Evolutionary conservation across 2,888 invertebrate genomes (phyloP).

Genomic region (Andrena haemorrhoa): DNA sequence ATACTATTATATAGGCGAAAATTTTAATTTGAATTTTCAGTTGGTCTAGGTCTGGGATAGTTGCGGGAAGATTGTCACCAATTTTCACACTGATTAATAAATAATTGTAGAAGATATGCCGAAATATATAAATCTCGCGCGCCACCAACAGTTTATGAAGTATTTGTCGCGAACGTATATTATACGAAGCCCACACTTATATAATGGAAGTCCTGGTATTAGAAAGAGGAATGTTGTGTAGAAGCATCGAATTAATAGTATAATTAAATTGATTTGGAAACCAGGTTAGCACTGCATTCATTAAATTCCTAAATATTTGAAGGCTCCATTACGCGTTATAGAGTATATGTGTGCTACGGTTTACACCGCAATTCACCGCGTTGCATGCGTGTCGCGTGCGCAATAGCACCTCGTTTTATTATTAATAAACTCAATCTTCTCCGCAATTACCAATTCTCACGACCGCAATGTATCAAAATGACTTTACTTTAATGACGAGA

Average conservation of each 20-base stretch:
- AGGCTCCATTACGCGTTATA: slow-evolving; percentile 57
- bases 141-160: too few species aligned
- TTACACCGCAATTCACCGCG: slow-evolving; percentile 12
- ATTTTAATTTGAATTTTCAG: too few species aligned
- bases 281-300: slow-evolving; percentile 38
- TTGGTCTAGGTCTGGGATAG: too few species aligned
- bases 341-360: slow-evolving; percentile 2
- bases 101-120: too few species aligned
- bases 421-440: neutral
- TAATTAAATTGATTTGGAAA: slow-evolving; percentile 47
- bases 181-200: neutral
- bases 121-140: too few species aligned
- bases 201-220: neutral
- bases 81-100: too few species aligned
- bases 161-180: neutral
- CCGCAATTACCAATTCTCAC: neutral
- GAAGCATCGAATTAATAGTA: slow-evolving; percentile 50
- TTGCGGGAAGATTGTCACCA: too few species aligned
- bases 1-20: too few species aligned
- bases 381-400: slow-evolving; percentile 16
- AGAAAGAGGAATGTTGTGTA: slow-evolving; percentile 51
- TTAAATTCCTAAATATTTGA: slow-evolving; percentile 64
- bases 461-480: too few species aligned
- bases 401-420: slow-evolving; percentile 2
- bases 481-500: neutral